These are phyloP conservation scores for Stigmatopora nigra DNA, from an alignment of 2,113 vertebrate genomes.

Conservation along the genomic window DNA sequence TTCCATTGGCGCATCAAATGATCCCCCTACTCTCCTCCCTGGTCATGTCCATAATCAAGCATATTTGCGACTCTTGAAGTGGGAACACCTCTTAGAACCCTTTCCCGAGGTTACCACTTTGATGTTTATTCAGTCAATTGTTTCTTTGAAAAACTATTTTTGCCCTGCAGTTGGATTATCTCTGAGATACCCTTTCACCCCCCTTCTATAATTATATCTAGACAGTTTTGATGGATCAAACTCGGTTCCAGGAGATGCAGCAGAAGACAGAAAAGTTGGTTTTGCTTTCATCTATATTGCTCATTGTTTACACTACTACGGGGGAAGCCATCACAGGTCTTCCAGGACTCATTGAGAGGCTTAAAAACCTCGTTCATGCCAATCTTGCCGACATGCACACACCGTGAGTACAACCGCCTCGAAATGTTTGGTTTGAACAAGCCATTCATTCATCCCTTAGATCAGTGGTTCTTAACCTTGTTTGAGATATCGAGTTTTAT, in stretches of 20 bases:
- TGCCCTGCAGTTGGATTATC: neutral
- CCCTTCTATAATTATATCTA: constrained; percentile 36
- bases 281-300: constrained; percentile 75
- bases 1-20: constrained; percentile 39
- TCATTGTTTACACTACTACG: constrained; percentile 79
- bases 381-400: constrained; percentile 78
- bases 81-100: constrained; percentile 78
- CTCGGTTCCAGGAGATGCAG: constrained; percentile 87
- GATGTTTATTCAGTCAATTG: neutral
- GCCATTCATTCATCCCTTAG: neutral
- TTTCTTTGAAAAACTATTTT: neutral
- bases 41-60: constrained; percentile 79
- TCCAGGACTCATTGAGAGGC: constrained; percentile 75
- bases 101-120: constrained; percentile 83
- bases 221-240: constrained; percentile 90
- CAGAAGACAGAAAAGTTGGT: constrained; percentile 74
- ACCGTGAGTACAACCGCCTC: constrained; percentile 71
- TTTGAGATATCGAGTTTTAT: no score
- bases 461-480: no score
- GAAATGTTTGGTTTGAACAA: neutral
- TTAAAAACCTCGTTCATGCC: constrained; percentile 77
- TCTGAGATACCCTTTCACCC: no score
- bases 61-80: constrained; percentile 84
- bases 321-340: constrained; percentile 74
- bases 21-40: constrained; percentile 31